Evolutionary conservation across 2,113 vertebrate species (phyloP).

Genomic region (Polyodon spathula): DNA sequence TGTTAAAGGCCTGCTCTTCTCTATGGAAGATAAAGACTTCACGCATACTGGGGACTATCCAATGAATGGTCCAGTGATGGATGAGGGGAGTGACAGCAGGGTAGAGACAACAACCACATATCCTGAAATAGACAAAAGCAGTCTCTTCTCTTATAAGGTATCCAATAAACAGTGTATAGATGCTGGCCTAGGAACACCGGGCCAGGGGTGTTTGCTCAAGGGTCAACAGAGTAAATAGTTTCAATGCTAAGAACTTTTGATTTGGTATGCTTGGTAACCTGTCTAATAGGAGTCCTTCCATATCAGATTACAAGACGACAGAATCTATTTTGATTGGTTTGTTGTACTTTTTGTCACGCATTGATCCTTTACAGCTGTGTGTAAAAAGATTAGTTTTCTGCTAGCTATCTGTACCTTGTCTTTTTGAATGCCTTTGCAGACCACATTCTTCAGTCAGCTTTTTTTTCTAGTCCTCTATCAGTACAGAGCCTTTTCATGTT

Average conservation of each 20-base stretch:
- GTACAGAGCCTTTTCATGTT: constrained; percentile 29
- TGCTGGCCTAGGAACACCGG: constrained; percentile 6
- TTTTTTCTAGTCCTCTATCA: neutral
- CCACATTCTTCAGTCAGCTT: constrained; percentile 19
- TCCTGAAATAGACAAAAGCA: constrained; percentile 54
- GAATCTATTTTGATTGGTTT: constrained; percentile 28
- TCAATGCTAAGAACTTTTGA: constrained; percentile 24
- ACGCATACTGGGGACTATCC: constrained; percentile 45
- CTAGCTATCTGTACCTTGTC: constrained; percentile 22
- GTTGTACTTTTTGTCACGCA: constrained; percentile 25
- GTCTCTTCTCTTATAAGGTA: constrained; percentile 71
- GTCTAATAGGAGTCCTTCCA: constrained; percentile 13
- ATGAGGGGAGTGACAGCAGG: constrained; percentile 50
- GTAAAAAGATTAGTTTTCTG: constrained; percentile 14
- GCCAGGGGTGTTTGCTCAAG: constrained; percentile 5
- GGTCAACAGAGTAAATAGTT: constrained; percentile 10
- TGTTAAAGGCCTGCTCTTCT: constrained; percentile 58
- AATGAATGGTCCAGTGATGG: constrained; percentile 49
- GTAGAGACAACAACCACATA: constrained; percentile 45
- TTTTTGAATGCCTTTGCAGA: constrained; percentile 21
- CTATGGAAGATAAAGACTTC: constrained; percentile 52
- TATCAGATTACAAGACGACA: constrained; percentile 26
- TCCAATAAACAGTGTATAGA: constrained; percentile 19
- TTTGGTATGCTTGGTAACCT: constrained; percentile 19
- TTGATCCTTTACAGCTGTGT: constrained; percentile 46